phyloP scores from a whole-genome alignment of 2,888 invertebrate genomes.

The Rotaria macrura region DNA sequence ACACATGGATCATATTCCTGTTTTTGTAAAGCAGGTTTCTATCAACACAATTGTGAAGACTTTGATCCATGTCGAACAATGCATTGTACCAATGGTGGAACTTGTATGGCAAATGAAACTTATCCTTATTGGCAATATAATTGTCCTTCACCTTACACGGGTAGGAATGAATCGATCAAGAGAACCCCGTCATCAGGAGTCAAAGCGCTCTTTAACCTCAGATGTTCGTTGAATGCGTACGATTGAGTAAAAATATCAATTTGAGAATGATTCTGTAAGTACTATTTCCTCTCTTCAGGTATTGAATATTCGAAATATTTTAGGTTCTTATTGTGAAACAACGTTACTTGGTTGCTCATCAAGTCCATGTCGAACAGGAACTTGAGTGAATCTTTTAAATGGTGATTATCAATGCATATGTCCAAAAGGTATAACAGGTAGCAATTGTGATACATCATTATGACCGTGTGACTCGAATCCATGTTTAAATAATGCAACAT shows the following conservation, averaged over 20 bases:
- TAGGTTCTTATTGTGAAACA: conserved; percentile 25
- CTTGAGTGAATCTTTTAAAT: conserved; percentile 22
- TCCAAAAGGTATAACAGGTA: conserved; percentile 24
- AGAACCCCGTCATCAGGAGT: too few species aligned
- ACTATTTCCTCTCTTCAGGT: too few species aligned
- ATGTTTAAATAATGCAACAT: conserved; percentile 31
- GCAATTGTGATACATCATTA: conserved; percentile 26
- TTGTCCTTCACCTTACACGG: not conserved
- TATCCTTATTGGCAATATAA: not conserved
- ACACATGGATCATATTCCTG: conserved; percentile 18
- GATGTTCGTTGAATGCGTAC: too few species aligned
- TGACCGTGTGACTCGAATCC: conserved; percentile 28
- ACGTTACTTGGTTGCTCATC: conserved; percentile 17
- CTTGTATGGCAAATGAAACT: not conserved
- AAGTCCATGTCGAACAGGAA: conserved; percentile 31
- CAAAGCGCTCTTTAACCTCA: too few species aligned
- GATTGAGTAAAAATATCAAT: too few species aligned
- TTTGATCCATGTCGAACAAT: conserved; percentile 25
- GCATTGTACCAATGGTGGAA: conserved; percentile 26
- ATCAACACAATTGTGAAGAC: conserved; percentile 24
- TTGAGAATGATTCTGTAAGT: too few species aligned
- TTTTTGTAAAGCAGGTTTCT: conserved; percentile 24
- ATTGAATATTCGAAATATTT: not conserved
- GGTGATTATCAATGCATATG: conserved; percentile 22
- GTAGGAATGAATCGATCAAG: not conserved